Evolutionary conservation across 2,888 invertebrate genomes (phyloP), one percentile per base, ranked within the genome.

Genomic region (Pogonocherus hispidulus): DNA sequence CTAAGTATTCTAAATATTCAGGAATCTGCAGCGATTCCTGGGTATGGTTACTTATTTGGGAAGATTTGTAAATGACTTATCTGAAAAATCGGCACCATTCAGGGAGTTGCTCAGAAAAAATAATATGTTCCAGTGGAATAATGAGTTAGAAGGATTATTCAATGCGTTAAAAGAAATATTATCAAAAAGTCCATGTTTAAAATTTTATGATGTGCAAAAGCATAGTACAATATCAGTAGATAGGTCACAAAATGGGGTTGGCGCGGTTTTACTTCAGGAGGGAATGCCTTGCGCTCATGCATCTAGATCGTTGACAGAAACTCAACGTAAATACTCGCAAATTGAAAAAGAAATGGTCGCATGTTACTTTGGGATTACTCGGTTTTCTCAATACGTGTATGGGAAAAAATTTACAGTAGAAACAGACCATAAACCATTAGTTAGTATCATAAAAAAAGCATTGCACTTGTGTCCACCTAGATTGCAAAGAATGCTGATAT

Each of bases 291-390:
- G 84, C 22, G 78, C 80, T 6, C 82, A 82, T 67, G 80, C 79
- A 0, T 83, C 81, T 1, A 73, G 78, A 69, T 74, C 79, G 8
- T 56, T 83, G 14, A 77, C 77, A 22, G 69, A 67, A 2, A 69
- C 78, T n/a, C 81, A 84, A 65, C 68, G 63, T 16, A 66, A 77
- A 23, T 84, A 83, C 62, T 78, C 80, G 0, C 80, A 82, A 69
- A 83, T 84, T 3, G 82, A 85, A 66, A 83, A 84, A 69, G 83
- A 85, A 74, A 78, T 82, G 0, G 65, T 85, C 3, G 83, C 46
- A 81, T 80, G 14, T 79, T 81, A 8, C 81, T 83, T 71, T 71
- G 62, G 56, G 0, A 54, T 37, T 8, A 55, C 27, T 14, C 8
- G 14, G 1, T 51, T 51, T 23, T 23, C 23, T 0, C 23, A 23